Conservation (phyloP, 2,888 invertebrate genomes). For the Nasonia oneida region DNA sequence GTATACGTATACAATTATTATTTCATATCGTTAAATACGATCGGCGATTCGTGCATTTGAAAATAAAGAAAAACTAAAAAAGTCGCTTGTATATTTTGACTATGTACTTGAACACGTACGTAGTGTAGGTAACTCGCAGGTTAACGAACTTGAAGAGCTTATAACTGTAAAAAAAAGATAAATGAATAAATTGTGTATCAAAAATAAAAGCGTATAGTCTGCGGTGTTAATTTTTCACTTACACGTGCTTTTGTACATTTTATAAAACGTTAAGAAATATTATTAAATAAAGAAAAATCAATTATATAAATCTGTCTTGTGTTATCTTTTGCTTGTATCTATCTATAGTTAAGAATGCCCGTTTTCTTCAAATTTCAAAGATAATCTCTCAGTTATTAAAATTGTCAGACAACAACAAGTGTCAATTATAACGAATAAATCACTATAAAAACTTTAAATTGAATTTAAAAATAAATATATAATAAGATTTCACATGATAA, state of each 20-base stretch:
- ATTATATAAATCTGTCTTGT: neutral
- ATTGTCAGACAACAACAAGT: neutral
- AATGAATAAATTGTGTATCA: constrained; percentile 23
- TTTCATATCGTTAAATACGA: constrained; percentile 32
- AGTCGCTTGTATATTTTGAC: constrained; percentile 56
- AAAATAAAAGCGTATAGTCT: constrained; percentile 36
- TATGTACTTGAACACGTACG: constrained; percentile 59
- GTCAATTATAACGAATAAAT: too few relatives aligned
- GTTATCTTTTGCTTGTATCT: neutral
- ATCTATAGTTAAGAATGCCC: neutral
- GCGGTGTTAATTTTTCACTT: constrained; percentile 58
- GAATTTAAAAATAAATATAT: too few relatives aligned
- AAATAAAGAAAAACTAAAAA: constrained; percentile 27
- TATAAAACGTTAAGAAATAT: constrained; percentile 52
- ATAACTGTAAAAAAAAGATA: constrained; percentile 39
- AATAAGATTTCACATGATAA: too few relatives aligned
- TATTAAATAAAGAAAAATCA: constrained; percentile 49
- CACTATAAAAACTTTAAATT: too few relatives aligned
- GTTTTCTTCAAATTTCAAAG: too few relatives aligned
- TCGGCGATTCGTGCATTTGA: constrained; percentile 40
- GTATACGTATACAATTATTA: constrained; percentile 1
- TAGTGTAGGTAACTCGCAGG: constrained; percentile 51
- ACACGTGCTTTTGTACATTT: constrained; percentile 63
- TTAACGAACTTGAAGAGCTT: constrained; percentile 57
- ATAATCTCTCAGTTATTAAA: neutral